These are phyloP conservation scores for Stenoptilia bipunctidactyla DNA, from an alignment of 2,888 invertebrate species.

Conservation along the genomic window DNA sequence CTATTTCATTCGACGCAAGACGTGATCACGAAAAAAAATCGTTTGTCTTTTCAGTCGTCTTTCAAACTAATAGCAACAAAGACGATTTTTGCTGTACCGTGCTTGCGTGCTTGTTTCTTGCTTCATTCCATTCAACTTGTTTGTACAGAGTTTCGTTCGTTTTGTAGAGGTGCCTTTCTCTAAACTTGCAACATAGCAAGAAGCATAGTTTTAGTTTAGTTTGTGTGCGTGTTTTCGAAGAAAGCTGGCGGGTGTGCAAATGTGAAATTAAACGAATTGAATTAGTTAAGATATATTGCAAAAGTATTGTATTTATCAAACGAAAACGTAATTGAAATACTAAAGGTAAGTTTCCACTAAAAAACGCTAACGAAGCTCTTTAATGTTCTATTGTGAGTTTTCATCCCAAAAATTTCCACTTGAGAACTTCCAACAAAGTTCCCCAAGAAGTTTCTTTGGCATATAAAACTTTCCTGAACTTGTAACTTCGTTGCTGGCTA, in stretches of 20 bases:
- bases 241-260: constrained; percentile 71
- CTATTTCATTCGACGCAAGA: no score
- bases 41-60: no score
- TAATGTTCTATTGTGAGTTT: constrained; percentile 56
- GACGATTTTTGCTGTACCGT: no score
- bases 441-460: constrained; percentile 37
- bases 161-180: constrained; percentile 69
- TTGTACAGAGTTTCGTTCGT: constrained; percentile 57
- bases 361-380: constrained; percentile 26
- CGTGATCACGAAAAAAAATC: no score
- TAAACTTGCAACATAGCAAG: constrained; percentile 68
- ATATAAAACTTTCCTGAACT: constrained; percentile 43
- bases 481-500: constrained; percentile 27
- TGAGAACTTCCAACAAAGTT: constrained; percentile 64
- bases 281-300: constrained; percentile 31
- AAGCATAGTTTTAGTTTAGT: constrained; percentile 37
- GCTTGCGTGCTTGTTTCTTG: constrained; percentile 34
- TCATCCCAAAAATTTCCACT: constrained; percentile 71
- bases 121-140: constrained; percentile 39
- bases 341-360: constrained; percentile 52
- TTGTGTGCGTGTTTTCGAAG: constrained; percentile 58
- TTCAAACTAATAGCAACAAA: no score
- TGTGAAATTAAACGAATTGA: constrained; percentile 33
- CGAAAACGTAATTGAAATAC: constrained; percentile 50
- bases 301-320: constrained; percentile 22